These are phyloP conservation scores for Hippopotamus amphibius DNA, from an alignment of 2,113 vertebrate genomes.

Conservation along the genomic window DNA sequence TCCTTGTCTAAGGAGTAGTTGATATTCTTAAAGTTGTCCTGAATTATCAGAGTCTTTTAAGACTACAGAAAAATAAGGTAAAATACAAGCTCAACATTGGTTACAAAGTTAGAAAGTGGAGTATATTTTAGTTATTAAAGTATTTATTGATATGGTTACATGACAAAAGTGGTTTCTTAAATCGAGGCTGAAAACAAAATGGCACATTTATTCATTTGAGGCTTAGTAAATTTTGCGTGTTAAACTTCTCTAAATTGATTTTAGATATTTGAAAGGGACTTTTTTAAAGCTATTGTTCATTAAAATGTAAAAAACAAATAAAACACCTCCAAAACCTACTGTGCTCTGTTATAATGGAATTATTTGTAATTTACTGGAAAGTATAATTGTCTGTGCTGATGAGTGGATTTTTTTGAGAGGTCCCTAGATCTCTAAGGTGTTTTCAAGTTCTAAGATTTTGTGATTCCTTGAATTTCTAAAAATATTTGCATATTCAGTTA, in stretches of 20 bases:
- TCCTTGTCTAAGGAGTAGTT: not conserved
- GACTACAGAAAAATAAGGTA: not conserved
- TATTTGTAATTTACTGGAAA: constrained; percentile 31
- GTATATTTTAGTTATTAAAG: constrained; percentile 25
- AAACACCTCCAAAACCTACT: not conserved
- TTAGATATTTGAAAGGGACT: constrained; percentile 22
- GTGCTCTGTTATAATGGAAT: not conserved
- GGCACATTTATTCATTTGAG: not conserved
- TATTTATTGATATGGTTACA: not conserved
- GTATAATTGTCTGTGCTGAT: not conserved
- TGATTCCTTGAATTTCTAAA: constrained; percentile 34
- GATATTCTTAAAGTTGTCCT: not conserved
- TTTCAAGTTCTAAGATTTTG: not conserved
- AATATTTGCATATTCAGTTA: not conserved
- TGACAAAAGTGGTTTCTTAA: constrained; percentile 31
- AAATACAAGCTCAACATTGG: not conserved
- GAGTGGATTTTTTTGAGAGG: constrained; percentile 16
- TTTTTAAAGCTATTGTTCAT: not conserved
- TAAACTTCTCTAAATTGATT: constrained; percentile 39
- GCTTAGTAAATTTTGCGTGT: constrained; percentile 9
- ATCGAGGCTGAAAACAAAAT: not conserved
- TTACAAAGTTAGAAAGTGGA: not conserved
- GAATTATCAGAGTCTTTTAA: constrained; percentile 11
- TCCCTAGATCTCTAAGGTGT: not conserved
- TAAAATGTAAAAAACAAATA: constrained; percentile 36